Conservation (phyloP, 2,797 vertebrate species). For the Benthosema pterotum region DNA sequence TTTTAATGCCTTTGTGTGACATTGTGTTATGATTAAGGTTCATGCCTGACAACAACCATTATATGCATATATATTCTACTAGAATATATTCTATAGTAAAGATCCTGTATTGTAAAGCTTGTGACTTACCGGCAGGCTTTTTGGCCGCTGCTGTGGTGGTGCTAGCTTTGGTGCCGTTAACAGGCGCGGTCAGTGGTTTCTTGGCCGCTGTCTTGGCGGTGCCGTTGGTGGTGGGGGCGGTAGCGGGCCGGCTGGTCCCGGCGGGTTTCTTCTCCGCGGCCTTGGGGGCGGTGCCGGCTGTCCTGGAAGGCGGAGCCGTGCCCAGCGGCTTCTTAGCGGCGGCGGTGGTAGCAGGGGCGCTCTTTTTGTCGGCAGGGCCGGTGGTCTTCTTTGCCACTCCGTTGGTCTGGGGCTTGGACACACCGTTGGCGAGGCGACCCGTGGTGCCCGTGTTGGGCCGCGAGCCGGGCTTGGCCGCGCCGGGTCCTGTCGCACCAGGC, state of each 20-base stretch:
- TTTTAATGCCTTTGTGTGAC: too few relatives aligned
- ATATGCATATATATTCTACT: too few relatives aligned
- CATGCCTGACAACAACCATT: too few relatives aligned
- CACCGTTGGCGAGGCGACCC: conserved; percentile 74
- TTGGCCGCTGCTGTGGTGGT: conserved; percentile 54
- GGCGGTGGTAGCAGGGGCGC: conserved; percentile 28
- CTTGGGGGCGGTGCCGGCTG: conserved; percentile 61
- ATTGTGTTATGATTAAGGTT: too few relatives aligned
- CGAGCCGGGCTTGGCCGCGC: conserved; percentile 59
- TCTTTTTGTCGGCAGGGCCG: conserved; percentile 66
- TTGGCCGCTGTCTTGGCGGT: conserved; percentile 57
- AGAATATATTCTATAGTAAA: too few relatives aligned
- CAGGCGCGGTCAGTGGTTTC: conserved; percentile 50
- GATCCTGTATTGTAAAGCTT: too few relatives aligned
- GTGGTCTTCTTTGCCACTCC: conserved; percentile 59
- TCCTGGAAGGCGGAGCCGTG: conserved; percentile 42
- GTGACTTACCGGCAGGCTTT: conserved; percentile 75
- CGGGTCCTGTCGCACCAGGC: conserved; percentile 44
- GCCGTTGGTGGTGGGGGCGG: conserved; percentile 45
- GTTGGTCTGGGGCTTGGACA: conserved; percentile 77
- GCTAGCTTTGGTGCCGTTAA: conserved; percentile 71
- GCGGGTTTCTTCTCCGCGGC: conserved; percentile 73
- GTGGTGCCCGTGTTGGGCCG: conserved; percentile 65
- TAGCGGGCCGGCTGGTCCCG: conserved; percentile 21
- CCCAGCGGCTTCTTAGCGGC: conserved; percentile 65